Base-by-base conservation (phyloP, 2,888 invertebrate species). In the Sylvicola cinctus region DNA sequence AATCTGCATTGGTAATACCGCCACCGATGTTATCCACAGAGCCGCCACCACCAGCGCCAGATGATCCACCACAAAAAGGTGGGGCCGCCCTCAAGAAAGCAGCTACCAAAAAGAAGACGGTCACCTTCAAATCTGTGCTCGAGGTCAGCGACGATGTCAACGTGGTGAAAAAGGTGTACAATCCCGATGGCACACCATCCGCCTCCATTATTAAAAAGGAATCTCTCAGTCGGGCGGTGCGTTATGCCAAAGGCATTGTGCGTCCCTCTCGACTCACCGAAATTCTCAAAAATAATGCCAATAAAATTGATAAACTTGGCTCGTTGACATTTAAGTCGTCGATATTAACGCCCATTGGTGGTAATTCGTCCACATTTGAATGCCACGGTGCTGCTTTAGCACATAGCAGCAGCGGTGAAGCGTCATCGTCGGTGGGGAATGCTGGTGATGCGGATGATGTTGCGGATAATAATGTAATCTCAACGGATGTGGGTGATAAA, bases 121-220 rank as follows among this genome's bases (percentile, higher is more conserved):
- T 70, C 15, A 70, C 70, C 34, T 70, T 70, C 53, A 69, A 69
- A 41, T 67, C 65, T 43, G 65, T 68, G 37, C 49, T 54, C 25
- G 70, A 70, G 48, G 68, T 68, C 41, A 70, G 69, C 50, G 68
- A 68, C 51, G 70, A 70, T 47, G 61, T 64, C 44, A 60, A 66
- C 41, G 63, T 65, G 23, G 52, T 67, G 5, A 69, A 65, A 48
- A 66, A 64, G 45, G 58, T 68, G 41, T 58, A 62, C 32, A 70
- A 69, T 53, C 64, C 67, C 38, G 64, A 66, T 50, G 65, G 65
- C 49, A 63, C 63, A 34, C 70, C 69, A 29, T 58, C 70, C 35
- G 59, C 68, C 35, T 66, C 70, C 33, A 70, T 70, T 34, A 70
- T 70, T 43, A 70, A 70, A 51, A 69, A 69, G 52, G 68, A 68